Evolutionary conservation across 2,888 invertebrate genomes (phyloP), one percentile per base, ranked within the genome.

Genomic region (Protophormia terraenovae): DNA sequence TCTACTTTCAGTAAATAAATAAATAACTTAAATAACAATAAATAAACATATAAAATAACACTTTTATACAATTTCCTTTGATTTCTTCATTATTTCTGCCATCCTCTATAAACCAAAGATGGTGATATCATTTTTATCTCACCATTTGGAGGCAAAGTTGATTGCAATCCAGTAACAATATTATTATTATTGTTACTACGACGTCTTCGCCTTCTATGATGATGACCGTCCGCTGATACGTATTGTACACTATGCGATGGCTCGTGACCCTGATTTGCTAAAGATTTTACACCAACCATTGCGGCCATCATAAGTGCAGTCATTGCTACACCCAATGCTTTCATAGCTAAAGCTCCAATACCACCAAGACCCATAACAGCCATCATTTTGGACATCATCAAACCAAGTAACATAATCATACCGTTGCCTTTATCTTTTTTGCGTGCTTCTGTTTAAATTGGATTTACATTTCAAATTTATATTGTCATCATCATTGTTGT

Each of bases 361-460:
- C 96, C 96, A 38, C 96, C 96, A 10, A 97, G 94, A 53, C 96
- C 96, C 73, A 96, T 93, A 0, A 96, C 96, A 0, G 96, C 96
- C 89, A 97, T 92, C 90, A 95, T 95, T 91, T 96, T 97, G 78
- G 95, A 96, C 93, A 96, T 95, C 96, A 96, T 95, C 86, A 96
- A 88, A 0, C 95, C 96, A 88, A 96, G 92, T 73, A 89, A 89
- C 73, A 95, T 87, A 88, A 95, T 90, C 0, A 95, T 90, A 0
- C 94, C 50, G 29, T 67, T 94, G 3, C 94, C 94, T 10, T 94
- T 95, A 22, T 94, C 94, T 89, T 94, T 95, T 71, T 94, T 95
- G 90, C 95, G 93, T 10, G 94, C 94, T 87, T 93, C 95, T 95
- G 92, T 62, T 22, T 8, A 8, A 38, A 38, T 71, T 5, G 0